Base-by-base conservation (phyloP, 2,797 vertebrate species). In the Aratinga solstitialis region DNA sequence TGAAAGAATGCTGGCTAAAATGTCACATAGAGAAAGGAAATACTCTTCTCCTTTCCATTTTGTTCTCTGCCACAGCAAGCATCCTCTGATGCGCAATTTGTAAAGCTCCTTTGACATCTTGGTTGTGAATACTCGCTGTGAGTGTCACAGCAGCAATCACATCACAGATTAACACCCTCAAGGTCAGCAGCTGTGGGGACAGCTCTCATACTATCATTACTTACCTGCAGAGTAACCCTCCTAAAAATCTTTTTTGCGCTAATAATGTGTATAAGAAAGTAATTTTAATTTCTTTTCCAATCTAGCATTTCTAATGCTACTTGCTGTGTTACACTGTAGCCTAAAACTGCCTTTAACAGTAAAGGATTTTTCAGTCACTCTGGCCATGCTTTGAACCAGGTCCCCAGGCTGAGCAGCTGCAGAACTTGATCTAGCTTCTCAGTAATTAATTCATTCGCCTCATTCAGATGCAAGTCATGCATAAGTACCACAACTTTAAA, bases 341-440 rank as follows among this genome's bases (percentile, higher is more conserved):
- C 91, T 92, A 91, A 81, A 96, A 96, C 85, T 91, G 85, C 82
- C 96, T 96, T 51, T n/a, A 96, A 96, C 95, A 87, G 81, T 63
- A 94, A 95, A 95, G 89, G 84, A 93, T 96, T 97, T 96, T 97
- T 96, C 84, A 83, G 90, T 87, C 56, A 77, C 61, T 90, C 85
- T 80, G 87, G 50, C 69, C 90, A 65, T 45, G 92, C 92, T 96
- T 94, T 92, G 83, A 92, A 93, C 81, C 50, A 90, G 94, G 78
- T 98, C 96, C 90, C 92, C 77, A 89, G 96, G 96, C 94, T 79
- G 96, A 98, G 96, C 97, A 98, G 97, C 97, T 98, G 97, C 97
- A 96, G 94, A 98, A 97, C 90, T 96, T 98, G 97, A 97, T 97
- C 97, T 97, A 86, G 83, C 96, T 97, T 97, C 84, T 96, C 92